phyloP scores from a whole-genome alignment of 2,888 invertebrate species.

The Palloptera scutellata region DNA sequence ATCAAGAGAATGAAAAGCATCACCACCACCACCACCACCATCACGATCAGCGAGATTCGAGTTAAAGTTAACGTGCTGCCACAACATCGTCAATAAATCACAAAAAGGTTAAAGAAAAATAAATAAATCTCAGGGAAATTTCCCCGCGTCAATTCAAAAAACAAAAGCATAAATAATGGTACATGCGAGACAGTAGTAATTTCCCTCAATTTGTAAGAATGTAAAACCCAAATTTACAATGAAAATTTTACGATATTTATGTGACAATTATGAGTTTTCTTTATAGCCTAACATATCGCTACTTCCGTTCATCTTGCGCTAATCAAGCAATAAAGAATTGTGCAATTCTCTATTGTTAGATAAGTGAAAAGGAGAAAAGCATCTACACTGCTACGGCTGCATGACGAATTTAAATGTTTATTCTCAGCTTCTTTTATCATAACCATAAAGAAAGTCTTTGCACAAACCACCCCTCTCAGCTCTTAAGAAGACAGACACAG shows the following conservation, averaged over 20 bases:
- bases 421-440: slow-evolving; percentile 30
- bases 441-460: neutral
- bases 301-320: too few species aligned
- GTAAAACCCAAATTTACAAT: slow-evolving; percentile 21
- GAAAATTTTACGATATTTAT: slow-evolving; percentile 49
- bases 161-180: too few species aligned
- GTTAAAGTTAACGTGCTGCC: neutral
- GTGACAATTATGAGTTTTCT: too few species aligned
- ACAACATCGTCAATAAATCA: slow-evolving; percentile 12
- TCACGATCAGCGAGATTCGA: neutral
- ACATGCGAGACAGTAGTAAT: too few species aligned
- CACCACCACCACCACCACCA: slow-evolving; percentile 45
- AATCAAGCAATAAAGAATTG: too few species aligned
- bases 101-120: neutral
- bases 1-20: neutral
- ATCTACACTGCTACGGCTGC: slow-evolving; percentile 33
- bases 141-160: slow-evolving; percentile 27
- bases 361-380: slow-evolving; percentile 1
- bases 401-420: slow-evolving; percentile 57
- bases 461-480: neutral
- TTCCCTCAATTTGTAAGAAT: slow-evolving; percentile 45
- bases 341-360: neutral
- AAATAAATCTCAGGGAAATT: too few species aligned
- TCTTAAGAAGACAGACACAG: neutral
- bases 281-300: too few species aligned